Conservation (phyloP, 2,888 invertebrate genomes). For the Aproaerema taeniolella region DNA sequence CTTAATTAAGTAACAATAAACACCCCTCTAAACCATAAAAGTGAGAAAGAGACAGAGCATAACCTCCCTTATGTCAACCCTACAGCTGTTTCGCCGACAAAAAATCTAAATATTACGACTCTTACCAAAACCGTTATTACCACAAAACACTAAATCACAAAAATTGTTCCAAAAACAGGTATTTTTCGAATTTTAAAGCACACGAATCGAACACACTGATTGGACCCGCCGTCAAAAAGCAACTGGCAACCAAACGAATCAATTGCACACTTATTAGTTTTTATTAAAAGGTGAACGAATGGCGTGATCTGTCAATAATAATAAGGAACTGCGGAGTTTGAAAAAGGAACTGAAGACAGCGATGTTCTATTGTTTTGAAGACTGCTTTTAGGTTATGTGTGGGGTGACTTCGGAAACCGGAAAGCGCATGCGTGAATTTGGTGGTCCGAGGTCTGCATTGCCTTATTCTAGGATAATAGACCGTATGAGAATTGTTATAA, state of each 20-base stretch:
- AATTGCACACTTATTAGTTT: background rate
- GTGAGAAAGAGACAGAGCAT: conserved; percentile 11
- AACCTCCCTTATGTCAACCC: conserved; percentile 1
- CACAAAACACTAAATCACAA: too few species aligned
- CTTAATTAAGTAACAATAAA: too few species aligned
- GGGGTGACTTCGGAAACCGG: conserved; percentile 23
- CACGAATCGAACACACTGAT: too few species aligned
- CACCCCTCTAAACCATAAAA: too few species aligned
- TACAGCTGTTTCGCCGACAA: background rate
- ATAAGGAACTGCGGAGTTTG: too few species aligned
- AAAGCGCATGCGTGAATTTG: conserved; percentile 38
- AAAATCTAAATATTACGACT: background rate
- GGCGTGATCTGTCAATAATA: background rate
- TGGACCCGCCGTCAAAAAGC: background rate
- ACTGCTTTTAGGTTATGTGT: conserved; percentile 32
- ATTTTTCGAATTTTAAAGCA: too few species aligned
- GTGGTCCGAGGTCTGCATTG: too few species aligned
- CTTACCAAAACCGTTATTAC: too few species aligned
- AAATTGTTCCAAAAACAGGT: too few species aligned
- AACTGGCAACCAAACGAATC: background rate
- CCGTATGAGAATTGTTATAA: too few species aligned
- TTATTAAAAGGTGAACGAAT: background rate
- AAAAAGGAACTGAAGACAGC: background rate
- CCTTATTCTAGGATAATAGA: too few species aligned
- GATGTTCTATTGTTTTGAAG: conserved; percentile 17